A percentile compares a stretch with the other conserved stretches of the same genome.
These are phyloP conservation scores for Cerceris rybyensis DNA, from an alignment of 2,888 invertebrate species.

Conservation along the genomic window DNA sequence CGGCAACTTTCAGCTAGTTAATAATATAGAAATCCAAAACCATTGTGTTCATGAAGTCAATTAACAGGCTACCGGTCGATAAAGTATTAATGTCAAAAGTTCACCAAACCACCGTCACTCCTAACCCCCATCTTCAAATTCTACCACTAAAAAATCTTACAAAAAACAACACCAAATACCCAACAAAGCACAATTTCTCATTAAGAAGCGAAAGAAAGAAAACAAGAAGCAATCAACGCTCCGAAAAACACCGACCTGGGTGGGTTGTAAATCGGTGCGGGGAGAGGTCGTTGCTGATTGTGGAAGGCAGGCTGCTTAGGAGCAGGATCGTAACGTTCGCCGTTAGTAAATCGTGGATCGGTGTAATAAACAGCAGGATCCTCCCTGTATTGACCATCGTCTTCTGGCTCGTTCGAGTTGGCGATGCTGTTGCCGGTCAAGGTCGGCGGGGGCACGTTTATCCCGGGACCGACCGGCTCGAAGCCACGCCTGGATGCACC, in stretches of 20 bases:
- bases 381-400: conserved; percentile 93
- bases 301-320: conserved; percentile 76
- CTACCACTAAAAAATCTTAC: no score
- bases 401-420: conserved; percentile 85
- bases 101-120: no score
- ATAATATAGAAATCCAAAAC: no score
- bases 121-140: no score
- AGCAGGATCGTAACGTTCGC: conserved; percentile 77
- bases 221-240: no score
- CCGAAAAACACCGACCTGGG: conserved; percentile 50
- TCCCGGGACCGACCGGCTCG: conserved; percentile 89
- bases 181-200: no score
- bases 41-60: no score
- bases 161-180: no score
- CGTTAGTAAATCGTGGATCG: conserved; percentile 85
- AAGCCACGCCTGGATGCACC: conserved; percentile 92
- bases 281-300: conserved; percentile 57
- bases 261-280: conserved; percentile 63
- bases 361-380: conserved; percentile 91
- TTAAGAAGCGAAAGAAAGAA: no score
- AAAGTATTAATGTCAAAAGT: no score
- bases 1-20: no score
- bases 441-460: conserved; percentile 93
- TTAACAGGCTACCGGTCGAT: no score
- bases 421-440: conserved; percentile 82